These are phyloP conservation scores for Eristalinus aeneus DNA, from an alignment of 2,888 invertebrate species.

Conservation along the genomic window DNA sequence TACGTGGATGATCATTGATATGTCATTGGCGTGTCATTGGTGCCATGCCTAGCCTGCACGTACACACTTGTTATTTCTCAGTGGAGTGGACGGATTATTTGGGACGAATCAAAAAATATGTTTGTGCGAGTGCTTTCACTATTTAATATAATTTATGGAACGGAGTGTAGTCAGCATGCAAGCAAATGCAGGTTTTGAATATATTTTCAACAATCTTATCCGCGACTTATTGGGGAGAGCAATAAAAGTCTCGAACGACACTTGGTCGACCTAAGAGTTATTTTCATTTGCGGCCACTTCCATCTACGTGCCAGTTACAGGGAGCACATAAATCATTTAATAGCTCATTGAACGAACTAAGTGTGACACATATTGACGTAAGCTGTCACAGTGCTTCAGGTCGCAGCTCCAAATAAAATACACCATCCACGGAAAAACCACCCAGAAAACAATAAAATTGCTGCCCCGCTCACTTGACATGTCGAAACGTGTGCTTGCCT, in stretches of 20 bases:
- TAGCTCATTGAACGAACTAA: background rate
- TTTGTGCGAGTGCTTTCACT: background rate
- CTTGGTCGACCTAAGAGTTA: too few species aligned
- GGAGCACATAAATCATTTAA: background rate
- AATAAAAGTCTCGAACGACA: background rate
- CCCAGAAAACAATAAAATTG: conserved; percentile 9
- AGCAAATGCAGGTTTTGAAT: background rate
- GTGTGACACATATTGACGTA: conserved; percentile 4
- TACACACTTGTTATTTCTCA: conserved; percentile 16
- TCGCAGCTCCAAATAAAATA: background rate
- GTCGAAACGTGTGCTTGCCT: conserved; percentile 20
- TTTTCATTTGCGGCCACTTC: background rate
- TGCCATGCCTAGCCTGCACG: conserved; percentile 39
- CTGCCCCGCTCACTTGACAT: background rate
- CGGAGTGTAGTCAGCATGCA: background rate
- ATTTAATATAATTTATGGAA: background rate
- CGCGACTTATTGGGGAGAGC: background rate
- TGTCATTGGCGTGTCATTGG: conserved; percentile 63
- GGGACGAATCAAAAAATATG: background rate
- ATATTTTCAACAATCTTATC: background rate
- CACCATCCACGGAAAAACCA: background rate
- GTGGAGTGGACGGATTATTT: conserved; percentile 11
- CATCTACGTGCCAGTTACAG: too few species aligned
- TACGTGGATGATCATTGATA: conserved; percentile 65
- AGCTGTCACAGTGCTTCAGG: background rate